Evolutionary conservation across 2,113 vertebrate species (phyloP), one percentile per base, ranked within the genome.

Genomic region (Herpetotheres cachinnans): DNA sequence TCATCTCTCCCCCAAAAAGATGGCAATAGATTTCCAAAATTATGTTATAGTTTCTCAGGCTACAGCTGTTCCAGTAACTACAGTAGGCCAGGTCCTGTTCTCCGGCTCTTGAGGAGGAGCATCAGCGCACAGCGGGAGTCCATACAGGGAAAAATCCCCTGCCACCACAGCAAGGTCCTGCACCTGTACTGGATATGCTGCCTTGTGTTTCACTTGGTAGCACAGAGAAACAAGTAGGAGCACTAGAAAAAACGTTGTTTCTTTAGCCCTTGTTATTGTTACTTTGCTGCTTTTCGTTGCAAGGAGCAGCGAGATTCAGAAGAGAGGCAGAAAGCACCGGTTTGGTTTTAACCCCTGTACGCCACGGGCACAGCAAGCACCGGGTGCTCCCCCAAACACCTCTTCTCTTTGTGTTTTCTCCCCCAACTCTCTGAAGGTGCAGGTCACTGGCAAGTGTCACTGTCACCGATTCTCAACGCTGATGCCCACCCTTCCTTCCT

Each of bases 121-220:
- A 40, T 8, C n/a, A 70, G 2, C 2, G 63, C 46, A 54, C 27
- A 29, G 86, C n/a, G 20, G 7, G 16, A 92, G 50, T n/a, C 66
- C 13, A 7, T 3, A 27, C 0, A 1, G 38, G 58, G 42, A 58
- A 90, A 90, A 42, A 26, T 42, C 61, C n/a, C 0, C 0, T n/a
- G 70, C 69, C 81, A 66, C 24, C 29, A 30, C 36, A 84, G 40
- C 54, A 66, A 78, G n/a, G 59, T 56, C 50, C 52, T 29, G 17
- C 17, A 46, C 29, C 40, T 55, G 8, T 44, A 49, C 27, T 65
- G 77, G 61, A 27, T 38, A 4, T 3, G 5, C 65, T 82, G 65
- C 70, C 46, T 44, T 27, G 52, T 32, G 36, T 72, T 88, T 88
- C 78, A 25, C 34, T 9, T 22, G 40, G 25, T 26, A 69, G 44